Evolutionary conservation across 1,140 invertebrate species (phyloP).

Genomic region (Hyphantria cunea): DNA sequence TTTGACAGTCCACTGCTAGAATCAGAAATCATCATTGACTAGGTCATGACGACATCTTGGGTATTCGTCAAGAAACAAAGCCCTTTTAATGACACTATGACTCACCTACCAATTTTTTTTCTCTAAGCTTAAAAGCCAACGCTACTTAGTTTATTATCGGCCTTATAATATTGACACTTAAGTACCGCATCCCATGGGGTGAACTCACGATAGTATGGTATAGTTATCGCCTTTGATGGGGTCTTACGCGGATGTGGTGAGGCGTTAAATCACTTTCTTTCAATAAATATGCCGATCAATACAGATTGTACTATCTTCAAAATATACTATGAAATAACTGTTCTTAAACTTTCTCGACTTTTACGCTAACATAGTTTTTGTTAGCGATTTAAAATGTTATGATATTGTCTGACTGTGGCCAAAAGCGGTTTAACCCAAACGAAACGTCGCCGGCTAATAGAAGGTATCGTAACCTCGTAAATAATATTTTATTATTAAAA

Average conservation of each 20-base stretch:
- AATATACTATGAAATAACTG: constrained; percentile 7
- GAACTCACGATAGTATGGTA: constrained; percentile 59
- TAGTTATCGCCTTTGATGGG: constrained; percentile 60
- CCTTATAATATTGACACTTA: constrained; percentile 60
- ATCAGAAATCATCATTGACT: no score
- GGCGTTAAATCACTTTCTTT: constrained; percentile 26
- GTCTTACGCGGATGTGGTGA: constrained; percentile 28
- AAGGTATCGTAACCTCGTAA: no score
- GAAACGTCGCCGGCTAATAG: no score
- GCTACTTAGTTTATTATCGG: constrained; percentile 34
- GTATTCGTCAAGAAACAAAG: no score
- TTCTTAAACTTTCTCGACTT: not conserved
- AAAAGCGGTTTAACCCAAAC: no score
- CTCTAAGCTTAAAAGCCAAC: constrained; percentile 58
- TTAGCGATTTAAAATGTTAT: no score
- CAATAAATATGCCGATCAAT: constrained; percentile 18
- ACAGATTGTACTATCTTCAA: constrained; percentile 16
- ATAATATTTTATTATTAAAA: no score
- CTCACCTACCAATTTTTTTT: constrained; percentile 29
- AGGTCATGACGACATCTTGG: no score
- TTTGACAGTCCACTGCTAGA: no score
- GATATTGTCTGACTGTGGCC: no score
- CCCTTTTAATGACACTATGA: no score
- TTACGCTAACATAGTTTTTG: no score
- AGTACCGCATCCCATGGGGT: constrained; percentile 44